Evolutionary conservation across 2,797 vertebrate genomes (phyloP), one percentile per base, ranked within the genome.

Genomic region (Gorsachius magnificus): DNA sequence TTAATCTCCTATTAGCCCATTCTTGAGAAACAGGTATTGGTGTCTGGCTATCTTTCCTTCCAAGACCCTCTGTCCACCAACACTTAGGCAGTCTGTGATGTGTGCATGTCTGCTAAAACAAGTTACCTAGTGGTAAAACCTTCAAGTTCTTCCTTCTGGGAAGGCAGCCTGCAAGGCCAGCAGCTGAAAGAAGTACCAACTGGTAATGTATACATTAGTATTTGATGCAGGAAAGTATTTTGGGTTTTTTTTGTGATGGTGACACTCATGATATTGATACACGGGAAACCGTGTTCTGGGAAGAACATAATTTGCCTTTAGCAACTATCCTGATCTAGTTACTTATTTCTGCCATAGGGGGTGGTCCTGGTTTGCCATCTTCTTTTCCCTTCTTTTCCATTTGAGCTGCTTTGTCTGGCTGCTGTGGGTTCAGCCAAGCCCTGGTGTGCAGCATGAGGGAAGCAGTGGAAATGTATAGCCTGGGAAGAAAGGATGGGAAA

Each of bases 141-240:
- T 85, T 76, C 63, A 87, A 91, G 61, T 96, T 96, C 60, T 95
- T 95, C 92, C 81, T 93, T 95, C 91, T 96, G 93, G 94, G 89
- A 96, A 94, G 91, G 91, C 89, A 96, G 94, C 70, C 83, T 87
- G 83, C 63, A 92, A 92, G 93, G 96, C 78, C 93, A 92, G 58
- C 84, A 87, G 60, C 93, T 93, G 78, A 93, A 91, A 84, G 92
- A 92, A 87, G 81, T 95, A 66, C 25, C 71, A 82, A 41, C 58
- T 93, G 95, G 94, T 96, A 96, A 95, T 0, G 91, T 96, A 95
- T 95, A n/a, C 26, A 13, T 89, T 82, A 87, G 84, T 66, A 31
- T 84, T 74, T 69, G 87, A 43, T 66, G 78, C 58, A 93, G 89
- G 51, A 58, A 90, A 77, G 35, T 78, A 57, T 58, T 66, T 70